These are phyloP conservation scores for Asteroscopus sphinx DNA, from an alignment of 2,888 invertebrate genomes.

Conservation along the genomic window DNA sequence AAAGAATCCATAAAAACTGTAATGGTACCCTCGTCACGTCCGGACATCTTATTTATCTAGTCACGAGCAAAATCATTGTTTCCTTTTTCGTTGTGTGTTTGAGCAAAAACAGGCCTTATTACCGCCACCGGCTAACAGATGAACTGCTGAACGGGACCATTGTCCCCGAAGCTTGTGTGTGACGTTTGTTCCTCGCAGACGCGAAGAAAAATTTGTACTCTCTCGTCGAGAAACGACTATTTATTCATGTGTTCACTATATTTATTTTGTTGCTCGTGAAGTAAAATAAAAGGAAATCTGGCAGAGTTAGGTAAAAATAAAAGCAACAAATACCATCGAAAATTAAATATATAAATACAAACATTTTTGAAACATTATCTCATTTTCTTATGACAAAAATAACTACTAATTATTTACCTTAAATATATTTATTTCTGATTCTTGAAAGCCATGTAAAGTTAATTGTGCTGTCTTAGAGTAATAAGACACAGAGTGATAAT, in stretches of 20 bases:
- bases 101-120: constrained; percentile 84
- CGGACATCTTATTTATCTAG: constrained; percentile 88
- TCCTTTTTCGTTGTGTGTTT: constrained; percentile 79
- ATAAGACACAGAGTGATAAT: too few relatives aligned
- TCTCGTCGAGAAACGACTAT: constrained; percentile 63
- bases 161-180: constrained; percentile 78
- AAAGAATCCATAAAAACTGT: constrained; percentile 87
- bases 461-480: too few relatives aligned
- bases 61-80: constrained; percentile 87
- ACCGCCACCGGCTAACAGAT: constrained; percentile 81
- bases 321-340: constrained; percentile 12
- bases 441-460: background rate
- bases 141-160: constrained; percentile 78
- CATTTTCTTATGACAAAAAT: constrained; percentile 5
- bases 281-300: constrained; percentile 41
- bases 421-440: background rate
- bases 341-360: too few relatives aligned
- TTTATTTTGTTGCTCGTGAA: constrained; percentile 54
- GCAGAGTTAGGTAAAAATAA: constrained; percentile 7
- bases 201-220: constrained; percentile 64
- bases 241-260: constrained; percentile 69
- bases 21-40: constrained; percentile 87
- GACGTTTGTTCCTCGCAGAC: constrained; percentile 75
- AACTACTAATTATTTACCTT: background rate
- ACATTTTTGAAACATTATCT: background rate